Conservation (phyloP, 2,113 vertebrate species). For the Speoplatyrhinus poulsoni region DNA sequence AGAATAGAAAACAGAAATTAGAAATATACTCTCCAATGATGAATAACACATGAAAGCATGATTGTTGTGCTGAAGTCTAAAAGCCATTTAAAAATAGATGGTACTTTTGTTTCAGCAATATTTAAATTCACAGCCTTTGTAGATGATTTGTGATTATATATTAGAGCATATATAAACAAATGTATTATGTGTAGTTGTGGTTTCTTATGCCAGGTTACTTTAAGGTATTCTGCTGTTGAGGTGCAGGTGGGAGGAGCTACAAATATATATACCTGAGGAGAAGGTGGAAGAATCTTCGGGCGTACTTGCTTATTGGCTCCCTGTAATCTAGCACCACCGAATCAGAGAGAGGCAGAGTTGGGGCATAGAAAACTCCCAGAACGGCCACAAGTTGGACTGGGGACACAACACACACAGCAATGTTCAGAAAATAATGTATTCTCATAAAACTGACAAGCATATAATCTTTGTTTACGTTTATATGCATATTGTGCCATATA, state of each 20-base stretch:
- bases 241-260: constrained; percentile 10
- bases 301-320: constrained; percentile 88
- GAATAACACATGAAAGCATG: constrained; percentile 32
- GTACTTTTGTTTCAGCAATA: too few relatives aligned
- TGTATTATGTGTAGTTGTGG: too few relatives aligned
- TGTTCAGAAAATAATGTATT: neutral
- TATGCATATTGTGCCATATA: too few relatives aligned
- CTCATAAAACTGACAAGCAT: too few relatives aligned
- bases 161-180: too few relatives aligned
- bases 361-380: constrained; percentile 91
- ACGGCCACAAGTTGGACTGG: constrained; percentile 91
- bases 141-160: too few relatives aligned
- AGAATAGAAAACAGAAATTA: constrained; percentile 65
- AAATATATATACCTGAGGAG: constrained; percentile 88
- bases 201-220: too few relatives aligned
- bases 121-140: too few relatives aligned
- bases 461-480: neutral
- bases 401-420: constrained; percentile 18
- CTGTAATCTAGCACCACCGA: constrained; percentile 85
- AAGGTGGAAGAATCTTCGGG: constrained; percentile 96
- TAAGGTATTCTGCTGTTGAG: constrained; percentile 1
- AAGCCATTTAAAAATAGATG: too few relatives aligned
- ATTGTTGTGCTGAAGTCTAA: too few relatives aligned
- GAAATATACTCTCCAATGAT: constrained; percentile 61
- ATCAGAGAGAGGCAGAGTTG: constrained; percentile 85